Percentiles rank a stretch among this genome's conserved stretches.
phyloP scores from a whole-genome alignment of 2,888 invertebrate species.

The Dolomedes plantarius region DNA sequence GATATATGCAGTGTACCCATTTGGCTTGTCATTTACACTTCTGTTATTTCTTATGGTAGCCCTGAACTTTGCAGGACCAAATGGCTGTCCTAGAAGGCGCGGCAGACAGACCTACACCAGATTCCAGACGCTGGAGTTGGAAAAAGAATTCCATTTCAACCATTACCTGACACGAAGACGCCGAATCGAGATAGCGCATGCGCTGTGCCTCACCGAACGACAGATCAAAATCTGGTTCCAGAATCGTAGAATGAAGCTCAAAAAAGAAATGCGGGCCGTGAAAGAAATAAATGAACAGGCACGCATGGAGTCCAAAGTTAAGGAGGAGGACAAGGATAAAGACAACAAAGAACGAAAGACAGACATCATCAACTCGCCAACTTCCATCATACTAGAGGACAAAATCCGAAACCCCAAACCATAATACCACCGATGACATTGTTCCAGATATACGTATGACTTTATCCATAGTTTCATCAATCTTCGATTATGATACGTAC shows the following conservation, averaged over 20 bases:
- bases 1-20: neutral
- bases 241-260: slow-evolving; percentile 96
- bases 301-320: slow-evolving; percentile 60
- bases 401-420: slow-evolving; percentile 68
- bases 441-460: slow-evolving; percentile 16
- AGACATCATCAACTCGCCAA: slow-evolving; percentile 44
- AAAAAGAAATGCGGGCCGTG: slow-evolving; percentile 94
- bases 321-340: slow-evolving; percentile 63
- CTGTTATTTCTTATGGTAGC: slow-evolving; percentile 61
- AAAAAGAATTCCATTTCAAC: slow-evolving; percentile 98
- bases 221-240: slow-evolving; percentile 96
- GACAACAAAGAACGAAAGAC: slow-evolving; percentile 51
- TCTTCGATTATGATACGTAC: slow-evolving; percentile 46
- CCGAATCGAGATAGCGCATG: slow-evolving; percentile 97
- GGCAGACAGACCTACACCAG: slow-evolving; percentile 98
- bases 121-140: slow-evolving; percentile 97
- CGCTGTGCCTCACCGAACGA: slow-evolving; percentile 94
- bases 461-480: slow-evolving; percentile 10
- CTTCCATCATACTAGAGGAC: slow-evolving; percentile 57
- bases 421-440: slow-evolving; percentile 19
- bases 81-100: slow-evolving; percentile 94
- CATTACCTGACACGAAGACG: slow-evolving; percentile 96
- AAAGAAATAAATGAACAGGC: slow-evolving; percentile 81
- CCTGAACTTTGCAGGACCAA: slow-evolving; percentile 84
- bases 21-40: slow-evolving; percentile 34